Evolutionary conservation across 2,888 invertebrate species (phyloP), one percentile per base, ranked within the genome.

Genomic region (Idaea aversata): DNA sequence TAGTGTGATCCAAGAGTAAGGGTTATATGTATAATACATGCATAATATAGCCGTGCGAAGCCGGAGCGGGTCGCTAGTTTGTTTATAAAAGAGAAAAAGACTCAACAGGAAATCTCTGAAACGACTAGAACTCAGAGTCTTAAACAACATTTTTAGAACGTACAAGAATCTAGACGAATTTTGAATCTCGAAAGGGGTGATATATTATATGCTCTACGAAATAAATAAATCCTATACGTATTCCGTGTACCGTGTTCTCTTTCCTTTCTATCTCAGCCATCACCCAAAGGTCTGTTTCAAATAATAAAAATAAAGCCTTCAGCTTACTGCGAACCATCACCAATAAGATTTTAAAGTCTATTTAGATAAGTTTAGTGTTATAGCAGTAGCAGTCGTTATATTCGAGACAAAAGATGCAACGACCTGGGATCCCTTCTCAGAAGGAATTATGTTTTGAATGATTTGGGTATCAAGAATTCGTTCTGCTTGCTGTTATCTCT

Each of bases 321-420:
- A 71, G 69, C 69, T 70, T 70, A 72, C 70, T 71, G 65, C 69
- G 63, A 66, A 57, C 67, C 70, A 68, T 74, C 72, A 57, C 80
- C 77, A 81, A 84, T 84, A 83, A 84, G 77, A 82, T 82, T 84
- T 82, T 81, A 82, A 78, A 76, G 79, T 76, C 77, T 75, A 81
- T 81, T 81, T 76, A 76, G 75, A 73, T 69, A 73, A 72, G 75
- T 76, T 78, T 69, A 82, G 70, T 75, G 80, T 77, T 79, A 78
- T 77, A 63, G 64, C 68, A 68, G 70, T 71, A 63, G 64, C 71
- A 65, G 68, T 74, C 65, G 72, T 75, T 72, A 68, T 71, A 70
- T 73, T 75, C 73, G 65, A 74, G 71, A 76, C 76, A 76, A 80
- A 74, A 75, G 78, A 79, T 78, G 76, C 74, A 79, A 72, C 71